Base-by-base conservation (phyloP, 2,797 vertebrate genomes). In the Prunella strophiata region DNA sequence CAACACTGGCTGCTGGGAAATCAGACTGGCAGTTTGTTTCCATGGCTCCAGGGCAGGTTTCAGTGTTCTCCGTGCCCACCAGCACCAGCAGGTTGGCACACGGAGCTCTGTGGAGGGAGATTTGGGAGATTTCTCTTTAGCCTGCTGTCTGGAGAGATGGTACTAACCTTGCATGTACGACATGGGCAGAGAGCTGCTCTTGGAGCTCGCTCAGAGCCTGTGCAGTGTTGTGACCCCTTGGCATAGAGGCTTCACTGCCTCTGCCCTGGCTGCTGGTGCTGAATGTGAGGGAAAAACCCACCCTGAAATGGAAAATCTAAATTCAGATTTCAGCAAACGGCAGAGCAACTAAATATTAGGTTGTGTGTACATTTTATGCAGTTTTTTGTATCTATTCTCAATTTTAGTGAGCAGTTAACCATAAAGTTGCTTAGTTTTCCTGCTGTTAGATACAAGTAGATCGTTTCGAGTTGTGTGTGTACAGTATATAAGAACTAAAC, bases 371-470 rank as follows among this genome's bases (percentile, higher is more conserved):
- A 94, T 96, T 95, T 97, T 96, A 91, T 65, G 92, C 96, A 96
- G 88, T 97, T 96, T 88, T 97, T 94, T 65, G 76, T 97, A 97
- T 96, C 97, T 97, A 94, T 89, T 95, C 93, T 95, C 85, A 97
- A 81, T 94, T 97, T 97, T 96, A 97, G 97, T 96, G 93, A 96
- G 89, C 95, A 96, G 92, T 97, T 97, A 95, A 97, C 80, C 95
- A 94, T 97, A 71, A 93, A 84, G 86, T 94, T 96, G 94, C 96
- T 96, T 97, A 94, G 93, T 96, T 96, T 97, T 96, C 79, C 94
- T 96, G 96, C 96, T 96, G 84, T 97, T 97, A 97, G 96, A 88
- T 97, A 89, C 93, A 79, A 94, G 95, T 97, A 94, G 96, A 95
- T 96, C 70, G 96, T 97, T 97, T 95, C 45, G 34, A 92, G 97